A percentile compares a stretch with the other conserved stretches of the same genome.
Conservation (phyloP, 2,888 invertebrate genomes). For the Hydroisotoma schaefferi region DNA sequence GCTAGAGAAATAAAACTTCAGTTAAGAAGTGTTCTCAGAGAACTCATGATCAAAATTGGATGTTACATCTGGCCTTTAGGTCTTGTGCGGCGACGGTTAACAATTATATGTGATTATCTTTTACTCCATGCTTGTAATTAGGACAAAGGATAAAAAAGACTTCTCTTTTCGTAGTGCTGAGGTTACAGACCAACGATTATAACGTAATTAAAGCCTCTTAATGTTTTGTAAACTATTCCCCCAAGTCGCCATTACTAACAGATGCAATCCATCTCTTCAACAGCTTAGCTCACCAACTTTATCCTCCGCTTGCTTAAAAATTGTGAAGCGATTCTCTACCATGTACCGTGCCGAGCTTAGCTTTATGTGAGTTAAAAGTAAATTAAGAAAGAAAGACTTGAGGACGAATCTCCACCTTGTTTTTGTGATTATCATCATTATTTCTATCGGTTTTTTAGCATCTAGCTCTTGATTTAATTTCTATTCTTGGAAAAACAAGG, state of each 20-base stretch:
- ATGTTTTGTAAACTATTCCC: conserved; percentile 46
- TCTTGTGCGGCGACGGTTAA: conserved; percentile 47
- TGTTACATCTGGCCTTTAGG: conserved; percentile 45
- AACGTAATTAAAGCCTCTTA: conserved; percentile 49
- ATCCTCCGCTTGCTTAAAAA: not conserved
- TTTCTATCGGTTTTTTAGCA: not conserved
- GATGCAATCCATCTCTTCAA: conserved; percentile 23
- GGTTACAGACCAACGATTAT: conserved; percentile 49
- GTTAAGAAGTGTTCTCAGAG: conserved; percentile 6
- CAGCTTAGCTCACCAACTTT: not conserved
- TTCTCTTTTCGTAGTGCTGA: conserved; percentile 43
- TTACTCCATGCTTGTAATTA: conserved; percentile 49
- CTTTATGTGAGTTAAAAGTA: not conserved
- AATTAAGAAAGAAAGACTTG: conserved; percentile 9
- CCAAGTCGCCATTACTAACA: conserved; percentile 33
- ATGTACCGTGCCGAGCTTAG: not conserved
- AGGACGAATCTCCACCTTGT: conserved; percentile 4
- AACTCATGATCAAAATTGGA: conserved; percentile 42
- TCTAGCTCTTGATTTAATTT: conserved; percentile 21
- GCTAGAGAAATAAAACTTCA: not conserved
- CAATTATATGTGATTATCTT: conserved; percentile 49
- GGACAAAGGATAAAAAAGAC: conserved; percentile 38
- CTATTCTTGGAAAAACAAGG: conserved; percentile 25
- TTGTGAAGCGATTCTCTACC: no score
- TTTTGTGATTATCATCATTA: conserved; percentile 7